Evolutionary conservation across 2,797 vertebrate genomes (phyloP).

Genomic region (Gila robusta): DNA sequence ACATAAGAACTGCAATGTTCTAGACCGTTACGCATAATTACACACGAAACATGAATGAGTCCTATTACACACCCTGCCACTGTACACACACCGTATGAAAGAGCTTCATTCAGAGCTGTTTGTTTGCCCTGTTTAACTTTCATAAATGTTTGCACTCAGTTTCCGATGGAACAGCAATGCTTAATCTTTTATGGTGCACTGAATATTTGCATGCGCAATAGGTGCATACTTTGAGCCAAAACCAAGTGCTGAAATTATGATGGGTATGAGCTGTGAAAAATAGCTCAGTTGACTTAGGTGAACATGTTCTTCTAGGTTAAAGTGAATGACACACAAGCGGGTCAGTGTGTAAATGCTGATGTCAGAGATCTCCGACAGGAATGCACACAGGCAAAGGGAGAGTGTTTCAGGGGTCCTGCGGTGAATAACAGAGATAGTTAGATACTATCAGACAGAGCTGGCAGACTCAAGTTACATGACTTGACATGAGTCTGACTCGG

Average conservation of each 20-base stretch:
- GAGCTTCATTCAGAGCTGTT: conserved; percentile 28
- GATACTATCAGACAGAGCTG: neutral
- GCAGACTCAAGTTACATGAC: neutral
- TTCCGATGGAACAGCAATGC: neutral
- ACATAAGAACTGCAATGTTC: neutral
- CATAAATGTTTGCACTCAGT: neutral
- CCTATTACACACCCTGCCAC: conserved; percentile 29
- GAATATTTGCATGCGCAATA: conserved; percentile 45
- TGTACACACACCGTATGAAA: conserved; percentile 21
- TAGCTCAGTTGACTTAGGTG: neutral
- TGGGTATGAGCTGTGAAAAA: neutral
- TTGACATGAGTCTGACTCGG: neutral
- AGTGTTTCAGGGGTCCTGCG: conserved; percentile 6
- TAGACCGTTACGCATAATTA: conserved; percentile 59
- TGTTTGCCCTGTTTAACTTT: conserved; percentile 1
- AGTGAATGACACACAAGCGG: neutral
- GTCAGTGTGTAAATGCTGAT: conserved; percentile 9
- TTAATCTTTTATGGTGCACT: conserved; percentile 48
- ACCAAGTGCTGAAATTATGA: conserved; percentile 21
- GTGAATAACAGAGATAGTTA: conserved; percentile 12
- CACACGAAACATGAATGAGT: conserved; percentile 34
- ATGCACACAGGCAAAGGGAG: neutral
- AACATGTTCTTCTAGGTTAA: neutral
- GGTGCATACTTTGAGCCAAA: conserved; percentile 39
- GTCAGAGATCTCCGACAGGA: conserved; percentile 1